Evolutionary conservation across 2,797 vertebrate species (phyloP), one percentile per base, ranked within the genome.

Genomic region (Rachycentron canadum): DNA sequence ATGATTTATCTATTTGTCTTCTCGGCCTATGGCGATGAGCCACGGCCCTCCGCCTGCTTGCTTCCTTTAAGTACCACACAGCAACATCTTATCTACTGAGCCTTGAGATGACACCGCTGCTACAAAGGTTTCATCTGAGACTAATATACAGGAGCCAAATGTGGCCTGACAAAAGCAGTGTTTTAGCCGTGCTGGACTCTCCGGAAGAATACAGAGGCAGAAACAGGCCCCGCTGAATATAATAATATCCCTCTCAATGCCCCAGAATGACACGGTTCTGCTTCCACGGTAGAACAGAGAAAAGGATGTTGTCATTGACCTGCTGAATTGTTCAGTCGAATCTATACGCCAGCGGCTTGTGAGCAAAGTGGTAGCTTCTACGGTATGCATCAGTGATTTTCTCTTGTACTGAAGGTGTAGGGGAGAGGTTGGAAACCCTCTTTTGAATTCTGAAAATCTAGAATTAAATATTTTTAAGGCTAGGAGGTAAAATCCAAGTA

Each of bases 371-470:
- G 40, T 75, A 81, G 74, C 55, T 40, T 78, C 25, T 59, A 30
- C 30, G 21, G 41, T 36, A 71, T 67, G 61, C 76, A 56, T 69
- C 50, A 38, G 26, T 78, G 73, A 56, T 63, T 83, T 75, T 49
- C 64, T 64, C 43, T 53, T 69, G 30, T 62, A 7, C 50, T 12
- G n/a, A 49, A 60, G 25, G 56, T 73, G 63, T 69, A 40, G 70
- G 49, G 11, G 28, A 69, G 53, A 67, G 36, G 32, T 36, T 79
- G 78, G 30, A 59, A 23, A 30, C 26, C 23, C 43, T 52, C 43
- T 26, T 7, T 56, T 43, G 38, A 55, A 76, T 63, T 59, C 28
- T n/a, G n/a, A n/a, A n/a, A n/a, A n/a, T n/a, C n/a, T n/a, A n/a
- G n/a, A n/a, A n/a, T n/a, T n/a, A n/a, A n/a, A n/a, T 36, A 40